Conservation (phyloP, 1,140 invertebrate species). For the Acromyrmex heyeri region DNA sequence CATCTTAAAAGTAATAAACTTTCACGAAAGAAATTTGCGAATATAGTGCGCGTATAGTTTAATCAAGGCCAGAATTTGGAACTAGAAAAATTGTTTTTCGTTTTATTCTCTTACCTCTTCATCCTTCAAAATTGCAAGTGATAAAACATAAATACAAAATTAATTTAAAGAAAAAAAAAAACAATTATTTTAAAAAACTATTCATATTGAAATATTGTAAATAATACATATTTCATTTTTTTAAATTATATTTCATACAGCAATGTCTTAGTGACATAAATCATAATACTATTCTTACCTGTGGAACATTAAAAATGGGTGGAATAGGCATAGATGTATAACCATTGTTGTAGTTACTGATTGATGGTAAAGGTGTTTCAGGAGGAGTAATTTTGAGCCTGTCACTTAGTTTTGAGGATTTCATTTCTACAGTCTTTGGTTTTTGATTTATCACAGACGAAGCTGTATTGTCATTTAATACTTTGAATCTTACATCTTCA, state of each 20-base stretch:
- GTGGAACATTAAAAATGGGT: neutral
- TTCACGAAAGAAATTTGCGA: neutral
- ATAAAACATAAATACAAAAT: neutral
- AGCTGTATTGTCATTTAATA: slow-evolving; percentile 33
- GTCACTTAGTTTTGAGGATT: slow-evolving; percentile 53
- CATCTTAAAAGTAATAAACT: neutral
- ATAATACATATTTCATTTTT: neutral
- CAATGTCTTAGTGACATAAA: neutral
- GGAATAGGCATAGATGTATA: neutral
- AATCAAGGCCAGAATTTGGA: too few relatives aligned
- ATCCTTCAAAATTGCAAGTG: neutral
- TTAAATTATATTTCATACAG: neutral
- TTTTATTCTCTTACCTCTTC: too few relatives aligned
- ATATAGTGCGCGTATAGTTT: too few relatives aligned
- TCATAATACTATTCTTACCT: neutral
- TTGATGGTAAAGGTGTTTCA: slow-evolving; percentile 1
- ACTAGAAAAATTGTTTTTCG: too few relatives aligned
- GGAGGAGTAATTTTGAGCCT: slow-evolving; percentile 54
- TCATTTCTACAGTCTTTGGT: slow-evolving; percentile 68
- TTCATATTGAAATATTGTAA: neutral
- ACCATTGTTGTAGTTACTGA: neutral
- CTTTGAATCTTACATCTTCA: slow-evolving; percentile 2
- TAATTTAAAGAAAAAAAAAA: neutral
- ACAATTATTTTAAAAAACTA: neutral
- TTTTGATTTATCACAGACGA: slow-evolving; percentile 66